Evolutionary conservation across 1,140 invertebrate genomes (phyloP), one percentile per base, ranked within the genome.

Genomic region (Ceratosolen fusciceps): DNA sequence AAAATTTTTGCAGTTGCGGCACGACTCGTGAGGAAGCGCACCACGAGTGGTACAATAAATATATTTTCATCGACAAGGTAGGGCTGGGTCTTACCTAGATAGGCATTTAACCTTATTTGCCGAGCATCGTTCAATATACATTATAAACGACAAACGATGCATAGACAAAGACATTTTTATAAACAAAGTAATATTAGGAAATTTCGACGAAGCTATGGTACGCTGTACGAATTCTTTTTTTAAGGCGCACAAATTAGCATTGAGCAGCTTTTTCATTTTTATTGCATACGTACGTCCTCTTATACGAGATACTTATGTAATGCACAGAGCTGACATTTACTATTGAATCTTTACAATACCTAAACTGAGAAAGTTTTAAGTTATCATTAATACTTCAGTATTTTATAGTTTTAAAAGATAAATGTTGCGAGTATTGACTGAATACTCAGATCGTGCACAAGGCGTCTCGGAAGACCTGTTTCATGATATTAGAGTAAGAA

Each of bases 1-100:
- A 52, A 47, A 47, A 47, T 43, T 56, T 83, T 94, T 94, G 83
- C 90, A 95, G 94, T 94, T 85, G 94, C 94, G 70, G 93, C 93
- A 24, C 92, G 93, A 81, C 90, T 95, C 68, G 93, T 95, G 54
- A 91, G 94, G 73, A 96, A 95, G 86, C 92, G 94, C 81, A 93
- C 93, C 80, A 91, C 93, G 49, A 93, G 93, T 79, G 93, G 93
- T 83, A 93, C 93, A 77, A 94, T 94, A 84, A 94, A 92, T 88
- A 93, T 94, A 90, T 94, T 95, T 88, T 94, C 93, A 34, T 89
- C 89, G 70, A 85, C 86, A 75, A 90, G 89, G 86, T 90, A 90
- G 87, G 85, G 87, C 79, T 88, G 85, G 86, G 86, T 85, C 80
- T 84, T 84, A 77, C 82, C 86, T 86, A 89, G 84, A 80, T 82